A percentile compares a stretch with the other conserved stretches of the same genome.
phyloP scores from a whole-genome alignment of 2,113 vertebrate genomes.

The Silurus glanis region DNA sequence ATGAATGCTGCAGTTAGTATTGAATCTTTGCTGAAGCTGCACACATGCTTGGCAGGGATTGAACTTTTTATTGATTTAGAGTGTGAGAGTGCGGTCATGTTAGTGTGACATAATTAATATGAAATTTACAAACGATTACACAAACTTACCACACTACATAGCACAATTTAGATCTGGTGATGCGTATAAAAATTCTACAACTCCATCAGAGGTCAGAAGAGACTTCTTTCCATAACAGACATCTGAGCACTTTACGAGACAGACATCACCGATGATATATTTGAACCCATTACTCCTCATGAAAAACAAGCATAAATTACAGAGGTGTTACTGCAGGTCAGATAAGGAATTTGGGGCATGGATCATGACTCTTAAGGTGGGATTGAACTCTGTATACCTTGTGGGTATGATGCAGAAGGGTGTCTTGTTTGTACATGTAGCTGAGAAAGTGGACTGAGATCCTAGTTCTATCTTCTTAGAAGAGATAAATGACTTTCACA shows the following conservation, averaged over 20 bases:
- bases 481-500: constrained; percentile 3
- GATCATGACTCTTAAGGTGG: constrained; percentile 25
- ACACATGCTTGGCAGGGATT: constrained; percentile 55
- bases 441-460: not conserved
- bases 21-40: not conserved
- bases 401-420: constrained; percentile 28
- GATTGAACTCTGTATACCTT: constrained; percentile 22
- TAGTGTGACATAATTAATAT: constrained; percentile 26
- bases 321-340: constrained; percentile 51
- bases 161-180: not conserved
- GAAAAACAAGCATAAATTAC: constrained; percentile 59
- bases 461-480: not conserved
- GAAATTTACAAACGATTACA: constrained; percentile 38
- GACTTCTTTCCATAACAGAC: constrained; percentile 44
- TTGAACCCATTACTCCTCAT: constrained; percentile 36
- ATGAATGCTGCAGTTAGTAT: not conserved
- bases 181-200: not conserved
- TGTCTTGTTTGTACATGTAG: constrained; percentile 38
- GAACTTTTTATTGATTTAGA: constrained; percentile 53
- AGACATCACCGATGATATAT: constrained; percentile 58
- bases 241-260: constrained; percentile 48
- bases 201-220: not conserved
- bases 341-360: constrained; percentile 56
- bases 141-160: constrained; percentile 18
- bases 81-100: constrained; percentile 45